Evolutionary conservation across 2,113 vertebrate species (phyloP).

Genomic region (Neopipo cinnamomea): DNA sequence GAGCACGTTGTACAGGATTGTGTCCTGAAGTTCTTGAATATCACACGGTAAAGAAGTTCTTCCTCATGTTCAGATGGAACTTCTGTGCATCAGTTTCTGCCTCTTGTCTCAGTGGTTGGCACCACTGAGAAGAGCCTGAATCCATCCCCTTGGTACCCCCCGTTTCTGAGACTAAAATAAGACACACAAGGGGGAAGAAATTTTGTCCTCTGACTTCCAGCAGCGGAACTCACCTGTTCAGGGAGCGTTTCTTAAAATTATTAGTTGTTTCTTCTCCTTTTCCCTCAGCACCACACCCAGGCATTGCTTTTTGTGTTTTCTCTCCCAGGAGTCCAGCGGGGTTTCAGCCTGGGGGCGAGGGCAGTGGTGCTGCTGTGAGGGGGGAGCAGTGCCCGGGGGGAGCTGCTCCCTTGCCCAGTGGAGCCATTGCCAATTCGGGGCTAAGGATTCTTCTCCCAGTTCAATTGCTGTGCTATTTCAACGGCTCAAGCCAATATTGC

Average conservation of each 20-base stretch:
- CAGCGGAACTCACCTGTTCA: neutral
- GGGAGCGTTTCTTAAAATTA: neutral
- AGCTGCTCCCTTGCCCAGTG: neutral
- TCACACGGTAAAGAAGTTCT: neutral
- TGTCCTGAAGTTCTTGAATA: neutral
- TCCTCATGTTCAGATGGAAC: neutral
- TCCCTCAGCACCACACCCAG: neutral
- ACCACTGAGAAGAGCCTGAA: neutral
- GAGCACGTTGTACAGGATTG: neutral
- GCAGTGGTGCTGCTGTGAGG: neutral
- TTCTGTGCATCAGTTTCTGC: neutral
- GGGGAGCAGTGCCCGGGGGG: neutral
- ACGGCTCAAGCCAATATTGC: neutral
- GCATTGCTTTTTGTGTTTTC: neutral
- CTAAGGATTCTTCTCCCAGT: neutral
- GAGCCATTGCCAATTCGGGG: neutral
- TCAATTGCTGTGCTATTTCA: neutral
- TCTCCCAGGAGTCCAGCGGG: neutral
- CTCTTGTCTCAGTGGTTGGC: fast-evolving
- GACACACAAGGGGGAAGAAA: neutral
- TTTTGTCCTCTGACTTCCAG: neutral
- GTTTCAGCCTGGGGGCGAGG: neutral
- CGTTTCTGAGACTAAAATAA: neutral
- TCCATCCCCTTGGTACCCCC: neutral
- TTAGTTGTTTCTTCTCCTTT: neutral